Evolutionary conservation across 2,113 vertebrate species (phyloP).

Genomic region (Phycodurus eques): DNA sequence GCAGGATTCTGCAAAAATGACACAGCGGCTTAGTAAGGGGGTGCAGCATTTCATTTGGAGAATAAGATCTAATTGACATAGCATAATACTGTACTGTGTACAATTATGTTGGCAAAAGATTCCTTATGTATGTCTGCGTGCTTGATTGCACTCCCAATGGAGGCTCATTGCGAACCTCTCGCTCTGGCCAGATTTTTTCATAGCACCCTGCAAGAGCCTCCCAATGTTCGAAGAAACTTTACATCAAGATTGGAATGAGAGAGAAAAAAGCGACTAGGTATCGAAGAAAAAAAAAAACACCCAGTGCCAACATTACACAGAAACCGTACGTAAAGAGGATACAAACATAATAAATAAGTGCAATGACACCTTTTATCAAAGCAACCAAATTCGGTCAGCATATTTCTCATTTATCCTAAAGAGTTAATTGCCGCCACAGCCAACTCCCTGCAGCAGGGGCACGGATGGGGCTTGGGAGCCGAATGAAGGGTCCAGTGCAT

Average conservation of each 20-base stretch:
- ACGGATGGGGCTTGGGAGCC: constrained; percentile 59
- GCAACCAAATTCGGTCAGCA: neutral
- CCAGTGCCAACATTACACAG: neutral
- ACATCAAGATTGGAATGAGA: neutral
- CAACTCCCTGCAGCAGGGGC: constrained; percentile 47
- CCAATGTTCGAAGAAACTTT: neutral
- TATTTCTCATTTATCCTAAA: neutral
- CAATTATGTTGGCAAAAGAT: neutral
- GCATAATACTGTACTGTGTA: neutral
- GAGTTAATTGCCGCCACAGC: constrained; percentile 24
- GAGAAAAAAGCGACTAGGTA: neutral
- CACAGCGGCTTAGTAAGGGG: neutral
- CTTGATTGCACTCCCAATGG: too few species aligned
- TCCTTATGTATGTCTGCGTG: neutral
- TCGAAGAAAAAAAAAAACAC: too few species aligned
- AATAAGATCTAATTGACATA: neutral
- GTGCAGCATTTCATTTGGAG: neutral
- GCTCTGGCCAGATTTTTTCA: neutral
- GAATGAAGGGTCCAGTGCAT: constrained; percentile 50
- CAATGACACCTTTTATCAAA: too few species aligned
- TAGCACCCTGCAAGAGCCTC: neutral
- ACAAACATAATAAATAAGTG: neutral
- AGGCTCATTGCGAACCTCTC: too few species aligned
- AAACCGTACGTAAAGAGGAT: too few species aligned
- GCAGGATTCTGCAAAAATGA: neutral